phyloP scores from a whole-genome alignment of 1,140 invertebrate genomes.

The Orius insidiosus region DNA sequence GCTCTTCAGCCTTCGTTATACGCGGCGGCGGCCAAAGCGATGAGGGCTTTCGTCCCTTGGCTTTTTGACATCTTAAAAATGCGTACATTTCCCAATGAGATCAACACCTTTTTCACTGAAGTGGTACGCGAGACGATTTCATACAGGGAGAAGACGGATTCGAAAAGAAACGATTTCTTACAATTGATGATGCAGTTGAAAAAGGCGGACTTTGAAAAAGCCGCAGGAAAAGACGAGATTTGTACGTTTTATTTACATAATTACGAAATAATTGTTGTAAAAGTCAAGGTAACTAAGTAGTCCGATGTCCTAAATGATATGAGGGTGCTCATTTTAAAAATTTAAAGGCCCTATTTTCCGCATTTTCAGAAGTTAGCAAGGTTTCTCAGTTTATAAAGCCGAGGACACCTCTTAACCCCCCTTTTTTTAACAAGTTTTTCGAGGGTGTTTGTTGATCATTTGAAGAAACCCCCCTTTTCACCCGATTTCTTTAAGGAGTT shows the following conservation, averaged over 20 bases:
- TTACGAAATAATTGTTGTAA: no score
- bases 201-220: slow-evolving; percentile 1
- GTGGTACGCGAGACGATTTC: slow-evolving; percentile 18
- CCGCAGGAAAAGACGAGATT: not conserved
- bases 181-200: slow-evolving; percentile 20
- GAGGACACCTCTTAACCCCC: no score
- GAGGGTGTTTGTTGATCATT: no score
- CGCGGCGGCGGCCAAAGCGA: not conserved
- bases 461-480: no score
- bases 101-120: slow-evolving; percentile 19
- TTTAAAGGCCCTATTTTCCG: no score
- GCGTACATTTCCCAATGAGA: slow-evolving; percentile 15
- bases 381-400: no score
- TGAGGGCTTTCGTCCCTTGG: slow-evolving; percentile 12
- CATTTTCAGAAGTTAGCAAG: no score
- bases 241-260: not conserved
- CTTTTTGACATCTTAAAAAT: slow-evolving; percentile 12
- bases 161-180: slow-evolving; percentile 21
- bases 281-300: no score
- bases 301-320: no score
- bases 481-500: no score
- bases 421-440: no score
- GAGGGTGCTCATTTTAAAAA: no score
- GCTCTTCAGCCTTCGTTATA: slow-evolving; percentile 6
- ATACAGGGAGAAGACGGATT: slow-evolving; percentile 16